Percentiles rank a stretch among this genome's conserved stretches.
Evolutionary conservation across 2,797 vertebrate genomes (phyloP).

Genomic region (Poecilia picta): DNA sequence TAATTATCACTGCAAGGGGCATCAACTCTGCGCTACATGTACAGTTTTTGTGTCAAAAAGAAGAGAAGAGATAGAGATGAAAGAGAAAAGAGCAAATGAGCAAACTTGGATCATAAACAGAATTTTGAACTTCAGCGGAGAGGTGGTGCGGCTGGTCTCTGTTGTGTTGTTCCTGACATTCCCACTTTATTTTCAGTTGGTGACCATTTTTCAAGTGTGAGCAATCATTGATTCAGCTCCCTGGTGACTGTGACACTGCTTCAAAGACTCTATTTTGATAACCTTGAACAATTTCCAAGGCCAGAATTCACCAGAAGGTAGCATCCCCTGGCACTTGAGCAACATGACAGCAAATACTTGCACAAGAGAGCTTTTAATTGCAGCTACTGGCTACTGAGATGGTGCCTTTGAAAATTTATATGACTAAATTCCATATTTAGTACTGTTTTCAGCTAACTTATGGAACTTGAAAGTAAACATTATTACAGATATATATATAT

Average conservation of each 20-base stretch:
- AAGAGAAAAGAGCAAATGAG: constrained; percentile 28
- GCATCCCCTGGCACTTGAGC: constrained; percentile 10
- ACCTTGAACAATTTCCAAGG: constrained; percentile 28
- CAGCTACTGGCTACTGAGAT: constrained; percentile 10
- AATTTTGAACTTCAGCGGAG: constrained; percentile 33
- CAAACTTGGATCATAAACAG: constrained; percentile 27
- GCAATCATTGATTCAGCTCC: constrained; percentile 2
- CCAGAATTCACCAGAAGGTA: constrained; percentile 26
- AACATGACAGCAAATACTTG: constrained; percentile 5
- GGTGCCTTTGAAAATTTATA: constrained; percentile 4
- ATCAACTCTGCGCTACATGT: constrained; percentile 39
- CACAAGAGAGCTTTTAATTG: constrained; percentile 13
- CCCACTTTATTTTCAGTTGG: constrained; percentile 21
- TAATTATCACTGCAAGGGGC: constrained; percentile 57
- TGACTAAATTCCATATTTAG: not conserved
- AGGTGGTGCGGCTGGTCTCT: constrained; percentile 21
- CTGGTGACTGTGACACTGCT: not conserved
- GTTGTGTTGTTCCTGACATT: constrained; percentile 14
- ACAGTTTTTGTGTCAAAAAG: constrained; percentile 20
- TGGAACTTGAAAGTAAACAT: not conserved
- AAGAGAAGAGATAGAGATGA: constrained; percentile 21
- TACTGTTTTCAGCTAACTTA: not conserved
- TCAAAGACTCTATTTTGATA: constrained; percentile 24
- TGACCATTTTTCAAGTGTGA: constrained; percentile 14
- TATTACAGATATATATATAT: not conserved